Base-by-base conservation (phyloP, 2,797 vertebrate genomes). In the Oophaga sylvatica region DNA sequence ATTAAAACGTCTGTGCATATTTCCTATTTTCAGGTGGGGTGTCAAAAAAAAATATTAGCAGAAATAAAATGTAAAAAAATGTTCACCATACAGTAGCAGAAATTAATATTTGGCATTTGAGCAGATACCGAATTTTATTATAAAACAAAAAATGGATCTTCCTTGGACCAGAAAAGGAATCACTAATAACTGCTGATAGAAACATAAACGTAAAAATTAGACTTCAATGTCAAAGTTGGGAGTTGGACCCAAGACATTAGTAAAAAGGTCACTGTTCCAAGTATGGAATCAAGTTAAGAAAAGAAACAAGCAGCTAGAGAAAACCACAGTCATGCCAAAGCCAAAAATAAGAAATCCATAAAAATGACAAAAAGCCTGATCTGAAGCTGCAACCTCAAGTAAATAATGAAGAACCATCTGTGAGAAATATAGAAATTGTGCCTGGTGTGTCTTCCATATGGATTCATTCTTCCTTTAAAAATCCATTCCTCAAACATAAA, bases 331-430 rank as follows among this genome's bases (percentile, higher is more conserved):
- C 83, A 84, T 62, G 31, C 71, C 71, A 76, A 76, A 63, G 71
- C 83, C 71, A 84, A 84, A 77, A 84, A 84, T 84, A 84, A 84
- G 71, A 76, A 77, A 63, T 20, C 71, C 59, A 84, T 76, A 84
- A 84, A 84, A 84, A 59, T 76, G 83, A 77, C 83, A 84, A 84
- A 84, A 76, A 77, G 59, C 31, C 83, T 63, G 16, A 77, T 48
- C 71, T 75, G 13, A 77, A 77, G 59, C 22, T 53, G 59, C 63
- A 77, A 65, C 70, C 82, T 75, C 82, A 75, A 76, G 70, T n/a
- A 84, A 76, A 84, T 45, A 65, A 76, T 29, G 71, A 77, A 63
- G 71, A 65, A 77, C 57, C 71, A 77, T 65, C 71, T 84, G 71
- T 76, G 75, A 20, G 65, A 57, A 56, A 77, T 77, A 56, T n/a